These are phyloP conservation scores for Phyllotis vaccarum DNA, from an alignment of 2,797 vertebrate genomes.

Conservation along the genomic window DNA sequence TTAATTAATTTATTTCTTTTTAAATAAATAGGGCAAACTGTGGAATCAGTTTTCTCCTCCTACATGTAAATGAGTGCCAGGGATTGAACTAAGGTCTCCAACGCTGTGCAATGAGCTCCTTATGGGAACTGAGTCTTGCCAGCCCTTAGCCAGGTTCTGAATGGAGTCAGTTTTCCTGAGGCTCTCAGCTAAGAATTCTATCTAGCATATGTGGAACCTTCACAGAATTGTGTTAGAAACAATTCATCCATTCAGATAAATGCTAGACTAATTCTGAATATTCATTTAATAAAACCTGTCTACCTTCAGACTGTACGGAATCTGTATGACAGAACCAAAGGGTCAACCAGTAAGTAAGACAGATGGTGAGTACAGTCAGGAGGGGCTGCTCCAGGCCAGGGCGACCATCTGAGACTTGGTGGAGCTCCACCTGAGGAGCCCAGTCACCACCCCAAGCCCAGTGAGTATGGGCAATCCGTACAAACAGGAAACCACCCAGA, in stretches of 20 bases:
- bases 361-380: not conserved
- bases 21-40: not conserved
- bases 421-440: not conserved
- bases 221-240: conserved; percentile 25
- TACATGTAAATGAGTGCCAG: not conserved
- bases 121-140: not conserved
- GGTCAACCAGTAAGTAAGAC: not conserved
- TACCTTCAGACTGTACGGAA: not conserved
- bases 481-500: not conserved
- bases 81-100: not conserved
- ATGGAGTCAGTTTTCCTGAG: not conserved
- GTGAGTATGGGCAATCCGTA: not conserved
- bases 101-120: not conserved
- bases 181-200: conserved; percentile 49
- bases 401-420: not conserved
- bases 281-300: not conserved
- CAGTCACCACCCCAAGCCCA: not conserved
- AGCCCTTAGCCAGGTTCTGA: not conserved
- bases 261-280: conserved; percentile 35
- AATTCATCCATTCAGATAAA: not conserved
- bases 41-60: not conserved
- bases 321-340: conserved; percentile 17
- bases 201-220: conserved; percentile 19
- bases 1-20: not conserved
- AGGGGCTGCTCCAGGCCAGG: not conserved